Evolutionary conservation across 2,113 vertebrate genomes (phyloP).

Genomic region (Percina caprodes): DNA sequence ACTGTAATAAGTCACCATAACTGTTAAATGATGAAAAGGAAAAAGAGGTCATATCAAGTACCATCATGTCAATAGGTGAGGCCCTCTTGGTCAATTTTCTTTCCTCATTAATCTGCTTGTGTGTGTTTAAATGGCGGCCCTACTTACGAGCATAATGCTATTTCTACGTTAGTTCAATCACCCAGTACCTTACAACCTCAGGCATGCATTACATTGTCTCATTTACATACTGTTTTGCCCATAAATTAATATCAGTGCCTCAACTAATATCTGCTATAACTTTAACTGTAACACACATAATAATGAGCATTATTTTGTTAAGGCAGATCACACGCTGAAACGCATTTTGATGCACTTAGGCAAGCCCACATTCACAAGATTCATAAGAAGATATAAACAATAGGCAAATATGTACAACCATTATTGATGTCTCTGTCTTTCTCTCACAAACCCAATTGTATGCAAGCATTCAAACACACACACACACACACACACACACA

Average conservation of each 20-base stretch:
- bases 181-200: conserved; percentile 46
- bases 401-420: neutral
- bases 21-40: conserved; percentile 40
- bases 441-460: neutral
- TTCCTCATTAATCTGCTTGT: conserved; percentile 40
- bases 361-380: conserved; percentile 1
- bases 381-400: neutral
- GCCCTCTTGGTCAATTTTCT: conserved; percentile 39
- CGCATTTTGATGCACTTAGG: conserved; percentile 22
- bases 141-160: conserved; percentile 30
- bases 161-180: conserved; percentile 72
- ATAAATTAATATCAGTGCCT: conserved; percentile 58
- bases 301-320: conserved; percentile 3
- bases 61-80: conserved; percentile 17
- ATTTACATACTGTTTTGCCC: conserved; percentile 58
- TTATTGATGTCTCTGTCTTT: conserved; percentile 20
- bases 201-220: conserved; percentile 58
- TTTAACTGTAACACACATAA: conserved; percentile 24
- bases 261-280: conserved; percentile 29
- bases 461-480: neutral
- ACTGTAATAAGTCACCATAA: conserved; percentile 41
- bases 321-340: neutral
- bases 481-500: neutral
- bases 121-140: conserved; percentile 26
- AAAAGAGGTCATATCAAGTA: conserved; percentile 26